Percentiles rank a stretch among this genome's conserved stretches.
Evolutionary conservation across 2,888 invertebrate species (phyloP).

Genomic region (Adelphocoris suturalis): DNA sequence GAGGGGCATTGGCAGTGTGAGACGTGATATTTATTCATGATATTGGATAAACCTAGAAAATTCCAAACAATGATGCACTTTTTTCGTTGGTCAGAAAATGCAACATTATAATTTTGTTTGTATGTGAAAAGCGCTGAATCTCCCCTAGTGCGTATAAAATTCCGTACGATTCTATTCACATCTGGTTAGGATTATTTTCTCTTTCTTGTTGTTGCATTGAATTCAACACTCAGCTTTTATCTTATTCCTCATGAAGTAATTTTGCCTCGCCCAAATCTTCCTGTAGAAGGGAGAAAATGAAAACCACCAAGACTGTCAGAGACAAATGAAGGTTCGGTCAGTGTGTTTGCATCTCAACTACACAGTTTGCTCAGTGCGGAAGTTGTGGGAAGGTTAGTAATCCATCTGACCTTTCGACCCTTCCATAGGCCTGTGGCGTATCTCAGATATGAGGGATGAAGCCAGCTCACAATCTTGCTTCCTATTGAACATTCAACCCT

Average conservation of each 20-base stretch:
- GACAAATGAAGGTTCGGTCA: neutral
- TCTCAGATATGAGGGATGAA: too few relatives aligned
- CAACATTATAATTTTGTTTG: too few relatives aligned
- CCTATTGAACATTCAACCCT: too few relatives aligned
- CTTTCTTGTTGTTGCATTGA: neutral
- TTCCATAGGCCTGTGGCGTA: neutral
- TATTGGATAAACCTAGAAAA: too few relatives aligned
- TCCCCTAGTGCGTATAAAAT: too few relatives aligned
- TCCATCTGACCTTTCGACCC: neutral
- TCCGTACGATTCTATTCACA: neutral
- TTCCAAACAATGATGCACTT: too few relatives aligned
- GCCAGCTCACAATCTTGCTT: too few relatives aligned
- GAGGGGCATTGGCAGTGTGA: too few relatives aligned
- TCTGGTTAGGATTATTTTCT: neutral
- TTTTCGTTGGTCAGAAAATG: too few relatives aligned
- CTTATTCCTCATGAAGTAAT: neutral
- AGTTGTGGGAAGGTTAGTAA: neutral
- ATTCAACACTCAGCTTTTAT: neutral
- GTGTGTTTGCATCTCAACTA: neutral
- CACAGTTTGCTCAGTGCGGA: neutral
- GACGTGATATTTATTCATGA: too few relatives aligned
- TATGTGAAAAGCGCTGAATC: too few relatives aligned
- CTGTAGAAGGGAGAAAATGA: neutral
- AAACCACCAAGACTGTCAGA: neutral
- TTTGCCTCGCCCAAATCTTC: too few relatives aligned